Base-by-base conservation (phyloP, 1,140 invertebrate species). In the Caerostris extrusa region DNA sequence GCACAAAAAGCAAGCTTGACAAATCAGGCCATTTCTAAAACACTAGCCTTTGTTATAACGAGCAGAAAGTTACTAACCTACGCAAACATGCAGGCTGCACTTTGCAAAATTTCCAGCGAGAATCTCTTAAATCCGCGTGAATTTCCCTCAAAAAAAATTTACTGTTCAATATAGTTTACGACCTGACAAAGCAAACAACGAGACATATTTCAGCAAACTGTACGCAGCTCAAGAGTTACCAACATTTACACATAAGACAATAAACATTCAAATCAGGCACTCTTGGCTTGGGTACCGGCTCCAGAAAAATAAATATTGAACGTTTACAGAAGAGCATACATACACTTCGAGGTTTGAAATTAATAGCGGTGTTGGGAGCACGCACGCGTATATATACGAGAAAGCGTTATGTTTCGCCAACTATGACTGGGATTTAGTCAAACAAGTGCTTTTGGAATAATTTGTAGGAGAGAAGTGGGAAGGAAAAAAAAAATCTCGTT, bases 241-340 rank as follows among this genome's bases (percentile, higher is more conserved):
- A 77, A 77, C 69, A 77, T 77, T 77, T 77, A 77, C 69, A 77
- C 69, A 77, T 34, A 50, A 17, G 61, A 77, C 50, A 77, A 77
- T 77, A 77, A 77, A 77, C 34, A 77, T 77, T 77, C 69, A 77
- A 77, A 77, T 77, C 19, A 77, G 50, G 69, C 19, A 50, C 19
- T 77, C 50, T 14, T 50, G 10, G 69, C 69, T 10, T 77, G 7
- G 50, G 19, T 10, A 34, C 19, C 69, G 19, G 19, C 19, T 50
- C 7, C 19, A 77, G 19, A 77, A 77, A 77, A 77, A 77, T 77
- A 77, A 77, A 77, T 77, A 77, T 77, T 77, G 69, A 77, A 77
- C 69, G 69, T 12, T 77, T 64, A 17, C 19, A 34, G 69, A 77
- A 50, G 34, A 77, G 69, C n/a, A 34, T 77, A 50, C 69, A 34